phyloP scores from a whole-genome alignment of 1,140 invertebrate genomes.

The Geopemphigus sp. region DNA sequence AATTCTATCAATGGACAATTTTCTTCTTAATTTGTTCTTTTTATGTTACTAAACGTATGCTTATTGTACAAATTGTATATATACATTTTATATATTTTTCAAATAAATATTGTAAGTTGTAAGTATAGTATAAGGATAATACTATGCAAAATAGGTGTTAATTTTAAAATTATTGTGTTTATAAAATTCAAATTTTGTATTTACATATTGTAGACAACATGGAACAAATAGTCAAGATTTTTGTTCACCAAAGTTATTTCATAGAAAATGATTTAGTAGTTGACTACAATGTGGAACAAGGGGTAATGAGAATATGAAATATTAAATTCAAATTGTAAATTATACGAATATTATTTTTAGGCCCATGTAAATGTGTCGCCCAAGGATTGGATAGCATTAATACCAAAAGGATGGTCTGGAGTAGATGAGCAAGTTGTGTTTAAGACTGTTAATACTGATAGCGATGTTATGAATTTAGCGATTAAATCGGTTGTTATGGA shows the following conservation, averaged over 20 bases:
- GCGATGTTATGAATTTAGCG: slow-evolving; percentile 22
- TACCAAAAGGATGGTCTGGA: slow-evolving; percentile 41
- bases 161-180: background rate
- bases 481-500: slow-evolving; percentile 39
- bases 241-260: slow-evolving; percentile 35
- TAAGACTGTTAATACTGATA: slow-evolving; percentile 28
- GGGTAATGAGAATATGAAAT: background rate
- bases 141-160: background rate
- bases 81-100: no score
- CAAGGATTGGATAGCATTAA: slow-evolving; percentile 45
- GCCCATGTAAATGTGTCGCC: slow-evolving; percentile 9
- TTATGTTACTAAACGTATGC: no score
- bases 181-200: background rate
- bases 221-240: slow-evolving; percentile 47
- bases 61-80: no score
- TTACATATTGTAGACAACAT: background rate
- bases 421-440: slow-evolving; percentile 43
- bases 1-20: no score
- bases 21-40: no score
- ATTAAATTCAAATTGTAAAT: background rate
- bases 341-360: slow-evolving; percentile 9
- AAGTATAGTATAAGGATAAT: no score
- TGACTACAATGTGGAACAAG: slow-evolving; percentile 40
- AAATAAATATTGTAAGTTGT: no score
- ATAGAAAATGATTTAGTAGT: slow-evolving; percentile 43